phyloP scores from a whole-genome alignment of 2,888 invertebrate genomes.

The Thymelicus lineola region DNA sequence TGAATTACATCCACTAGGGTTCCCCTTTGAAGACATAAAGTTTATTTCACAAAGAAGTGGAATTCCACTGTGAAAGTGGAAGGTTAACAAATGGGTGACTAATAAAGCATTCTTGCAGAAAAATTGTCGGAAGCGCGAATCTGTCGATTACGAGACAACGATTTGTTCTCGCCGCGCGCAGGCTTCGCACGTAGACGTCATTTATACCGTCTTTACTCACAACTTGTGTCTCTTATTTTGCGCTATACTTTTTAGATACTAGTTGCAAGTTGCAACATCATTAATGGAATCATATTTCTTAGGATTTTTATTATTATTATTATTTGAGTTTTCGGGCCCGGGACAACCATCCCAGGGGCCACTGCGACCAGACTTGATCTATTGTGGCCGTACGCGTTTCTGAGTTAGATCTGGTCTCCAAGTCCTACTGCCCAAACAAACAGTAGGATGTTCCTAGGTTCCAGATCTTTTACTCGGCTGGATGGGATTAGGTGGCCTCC shows the following conservation, averaged over 20 bases:
- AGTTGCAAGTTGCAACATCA: neutral
- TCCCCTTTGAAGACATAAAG: neutral
- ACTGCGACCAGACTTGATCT: no score
- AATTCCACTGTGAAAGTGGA: slow-evolving; percentile 3
- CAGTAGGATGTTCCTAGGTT: no score
- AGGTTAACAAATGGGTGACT: slow-evolving; percentile 49
- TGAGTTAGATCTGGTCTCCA: no score
- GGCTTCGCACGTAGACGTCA: slow-evolving; percentile 41
- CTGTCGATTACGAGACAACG: slow-evolving; percentile 67
- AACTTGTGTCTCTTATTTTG: slow-evolving; percentile 13
- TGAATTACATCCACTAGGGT: neutral
- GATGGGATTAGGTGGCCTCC: no score
- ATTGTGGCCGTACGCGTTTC: no score
- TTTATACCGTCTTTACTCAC: slow-evolving; percentile 28
- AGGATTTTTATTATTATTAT: no score
- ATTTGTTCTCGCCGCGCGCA: slow-evolving; percentile 59
- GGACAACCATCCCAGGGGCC: no score
- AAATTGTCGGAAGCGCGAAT: slow-evolving; percentile 59
- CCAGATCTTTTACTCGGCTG: no score
- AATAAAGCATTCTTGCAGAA: slow-evolving; percentile 54
- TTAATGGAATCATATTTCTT: neutral
- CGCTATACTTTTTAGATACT: neutral
- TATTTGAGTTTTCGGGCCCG: no score
- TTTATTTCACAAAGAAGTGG: neutral
- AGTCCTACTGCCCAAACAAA: no score